These are phyloP conservation scores for Alloplasta piceator DNA, from an alignment of 2,888 invertebrate genomes.

Conservation along the genomic window DNA sequence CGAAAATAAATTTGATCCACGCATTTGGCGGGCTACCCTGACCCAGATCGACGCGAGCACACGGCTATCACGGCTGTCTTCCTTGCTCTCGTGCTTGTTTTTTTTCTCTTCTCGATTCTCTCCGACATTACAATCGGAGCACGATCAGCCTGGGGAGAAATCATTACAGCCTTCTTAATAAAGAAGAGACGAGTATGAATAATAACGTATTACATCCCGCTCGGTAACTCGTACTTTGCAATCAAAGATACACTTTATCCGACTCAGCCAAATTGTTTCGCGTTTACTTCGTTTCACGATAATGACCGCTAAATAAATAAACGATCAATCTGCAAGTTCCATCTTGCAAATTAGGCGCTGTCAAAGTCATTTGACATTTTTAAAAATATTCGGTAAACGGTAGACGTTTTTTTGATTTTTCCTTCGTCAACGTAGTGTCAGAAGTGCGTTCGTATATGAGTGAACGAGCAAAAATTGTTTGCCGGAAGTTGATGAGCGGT, in stretches of 20 bases:
- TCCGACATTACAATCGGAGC: conserved; percentile 33
- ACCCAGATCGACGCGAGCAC: conserved; percentile 75
- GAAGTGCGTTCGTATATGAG: no score
- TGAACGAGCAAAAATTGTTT: no score
- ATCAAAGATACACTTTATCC: conserved; percentile 13
- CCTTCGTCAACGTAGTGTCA: background rate
- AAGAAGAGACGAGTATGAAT: background rate
- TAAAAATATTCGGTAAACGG: no score
- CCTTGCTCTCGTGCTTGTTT: conserved; percentile 38
- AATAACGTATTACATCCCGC: background rate
- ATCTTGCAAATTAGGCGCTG: background rate
- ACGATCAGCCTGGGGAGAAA: conserved; percentile 71
- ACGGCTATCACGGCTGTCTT: conserved; percentile 60
- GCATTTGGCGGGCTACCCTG: conserved; percentile 81
- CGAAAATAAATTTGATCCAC: conserved; percentile 80
- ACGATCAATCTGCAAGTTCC: background rate
- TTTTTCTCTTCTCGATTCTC: conserved; percentile 32
- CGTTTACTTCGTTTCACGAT: conserved; percentile 3
- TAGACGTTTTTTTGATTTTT: background rate
- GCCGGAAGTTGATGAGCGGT: no score
- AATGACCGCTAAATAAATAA: background rate
- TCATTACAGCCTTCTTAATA: conserved; percentile 65
- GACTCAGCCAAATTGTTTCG: conserved; percentile 34
- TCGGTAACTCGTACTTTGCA: background rate
- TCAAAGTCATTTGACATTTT: no score